Evolutionary conservation across 2,797 vertebrate species (phyloP), one percentile per base, ranked within the genome.

Genomic region (Lateolabrax maculatus): DNA sequence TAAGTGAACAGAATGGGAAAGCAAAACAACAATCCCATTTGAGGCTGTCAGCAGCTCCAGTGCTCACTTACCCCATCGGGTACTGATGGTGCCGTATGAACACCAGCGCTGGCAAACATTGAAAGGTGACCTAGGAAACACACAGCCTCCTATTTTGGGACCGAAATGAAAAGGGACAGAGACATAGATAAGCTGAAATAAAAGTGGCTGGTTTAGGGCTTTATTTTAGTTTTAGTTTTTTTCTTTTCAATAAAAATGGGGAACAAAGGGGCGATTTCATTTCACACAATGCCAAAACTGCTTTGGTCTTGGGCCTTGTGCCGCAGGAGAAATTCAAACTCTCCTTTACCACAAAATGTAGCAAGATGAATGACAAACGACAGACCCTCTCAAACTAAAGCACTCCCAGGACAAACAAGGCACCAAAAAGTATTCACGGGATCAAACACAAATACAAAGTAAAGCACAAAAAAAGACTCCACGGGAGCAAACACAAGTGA

Each of bases 1-100:
- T 52, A 67, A 80, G 53, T 80, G 71, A 62, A 34, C 51, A 70
- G 39, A 80, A 80, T 25, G 25, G 56, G 31, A 72, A 65, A 71
- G n/a, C n/a, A 58, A 78, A 84, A 81, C 58, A 83, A 70, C 67
- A 84, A 75, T 71, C 75, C 66, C 69, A 81, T 78, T 75, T 80
- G 25, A 79, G 49, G 46, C 58, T 65, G 78, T 75, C 72, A 68
- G 69, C 19, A n/a, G 69, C 76, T 58, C 53, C 58, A 23, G 31
- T 34, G 72, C 52, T 67, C 51, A 9, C 19, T 25, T 31, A 41
- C 55, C 68, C 68, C 51, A 46, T 6, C 9, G 21, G 60, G 72
- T 44, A 25, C 29, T 19, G 74, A 67, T 53, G 78, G 31, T 18
- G 36, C 25, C 5, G 57, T n/a, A n/a, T 9, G 37, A 80, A 77